Percentiles rank a stretch among this genome's conserved stretches.
These are phyloP conservation scores for Malacoraja senta DNA, from an alignment of 2,797 vertebrate species.

Conservation along the genomic window DNA sequence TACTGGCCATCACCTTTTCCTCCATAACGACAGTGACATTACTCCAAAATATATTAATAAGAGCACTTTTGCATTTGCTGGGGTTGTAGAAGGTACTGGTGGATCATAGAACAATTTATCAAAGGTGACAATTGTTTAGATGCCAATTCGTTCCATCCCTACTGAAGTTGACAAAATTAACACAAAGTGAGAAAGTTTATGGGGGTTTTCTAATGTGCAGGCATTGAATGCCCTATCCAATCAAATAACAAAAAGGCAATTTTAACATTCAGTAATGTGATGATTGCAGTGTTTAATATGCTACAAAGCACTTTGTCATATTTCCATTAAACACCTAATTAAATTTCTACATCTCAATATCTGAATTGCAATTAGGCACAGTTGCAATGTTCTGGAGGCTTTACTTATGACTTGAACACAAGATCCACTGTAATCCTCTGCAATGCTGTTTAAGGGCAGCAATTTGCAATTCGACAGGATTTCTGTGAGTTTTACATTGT, in stretches of 20 bases:
- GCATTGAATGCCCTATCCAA: not conserved
- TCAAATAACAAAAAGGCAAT: not conserved
- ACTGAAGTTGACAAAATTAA: not conserved
- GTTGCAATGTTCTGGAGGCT: not conserved
- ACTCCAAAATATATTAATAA: not conserved
- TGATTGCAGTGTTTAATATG: constrained; percentile 4
- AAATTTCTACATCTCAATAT: constrained; percentile 30
- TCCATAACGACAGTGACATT: not conserved
- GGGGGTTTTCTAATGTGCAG: not conserved
- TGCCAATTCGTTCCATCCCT: not conserved
- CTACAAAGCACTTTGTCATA: constrained; percentile 16
- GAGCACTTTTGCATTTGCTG: not conserved
- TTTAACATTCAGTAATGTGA: constrained; percentile 5
- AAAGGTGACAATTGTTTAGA: not conserved
- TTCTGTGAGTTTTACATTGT: constrained; percentile 20
- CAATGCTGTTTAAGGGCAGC: constrained; percentile 20
- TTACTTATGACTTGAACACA: constrained; percentile 4
- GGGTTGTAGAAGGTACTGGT: not conserved
- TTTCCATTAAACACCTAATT: constrained; percentile 26
- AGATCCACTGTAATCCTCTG: constrained; percentile 24
- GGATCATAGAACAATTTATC: not conserved
- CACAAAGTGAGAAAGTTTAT: not conserved
- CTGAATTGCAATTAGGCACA: constrained; percentile 29
- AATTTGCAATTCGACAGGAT: constrained; percentile 28
- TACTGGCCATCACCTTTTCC: not conserved